Evolutionary conservation across 2,888 invertebrate genomes (phyloP), one percentile per base, ranked within the genome.

Genomic region (Augiades crinisus): DNA sequence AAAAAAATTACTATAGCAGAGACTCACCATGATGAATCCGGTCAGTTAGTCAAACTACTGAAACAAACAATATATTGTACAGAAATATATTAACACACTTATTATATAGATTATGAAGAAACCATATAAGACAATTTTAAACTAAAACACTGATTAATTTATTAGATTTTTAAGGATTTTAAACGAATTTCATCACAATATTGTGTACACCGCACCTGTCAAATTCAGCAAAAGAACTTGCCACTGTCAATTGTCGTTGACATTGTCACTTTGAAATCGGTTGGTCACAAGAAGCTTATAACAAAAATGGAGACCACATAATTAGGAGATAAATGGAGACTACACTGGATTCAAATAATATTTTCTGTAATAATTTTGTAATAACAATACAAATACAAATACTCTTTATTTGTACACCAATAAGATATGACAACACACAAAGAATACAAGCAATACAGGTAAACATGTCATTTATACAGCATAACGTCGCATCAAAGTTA

Each of bases 1-100:
- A 19, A 4, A 19, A 19, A 19, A 19, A 19, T 19, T 19, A 27
- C 3, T 3, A 10, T n/a, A n/a, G n/a, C n/a, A n/a, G n/a, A 40
- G 5, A 53, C 76, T 67, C 67, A 82, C 82, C 82, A 82, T 82
- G 73, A 63, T 78, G 75, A 66, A 56, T 61, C 47, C 53, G 53
- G 57, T 53, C 14, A 45, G 36, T 36, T 31, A 17, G 33, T 53
- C 47, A 58, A 57, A 45, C 56, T 60, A 68, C 80, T 78, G 77
- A 45, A 81, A 78, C 33, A 59, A 59, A 68, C 17, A 31, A 40
- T n/a, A 6, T 5, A 6, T 6, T n/a, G 2, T 10, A 24, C 17
- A 27, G 13, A 49, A 49, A 49, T 49, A 49, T 12, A 24, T 17
- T 17, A 6, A 7, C 6, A 2, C 5, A 10, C 24, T n/a, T 3